Conservation (phyloP, 2,797 vertebrate genomes). For the Semaprochilodus insignis region DNA sequence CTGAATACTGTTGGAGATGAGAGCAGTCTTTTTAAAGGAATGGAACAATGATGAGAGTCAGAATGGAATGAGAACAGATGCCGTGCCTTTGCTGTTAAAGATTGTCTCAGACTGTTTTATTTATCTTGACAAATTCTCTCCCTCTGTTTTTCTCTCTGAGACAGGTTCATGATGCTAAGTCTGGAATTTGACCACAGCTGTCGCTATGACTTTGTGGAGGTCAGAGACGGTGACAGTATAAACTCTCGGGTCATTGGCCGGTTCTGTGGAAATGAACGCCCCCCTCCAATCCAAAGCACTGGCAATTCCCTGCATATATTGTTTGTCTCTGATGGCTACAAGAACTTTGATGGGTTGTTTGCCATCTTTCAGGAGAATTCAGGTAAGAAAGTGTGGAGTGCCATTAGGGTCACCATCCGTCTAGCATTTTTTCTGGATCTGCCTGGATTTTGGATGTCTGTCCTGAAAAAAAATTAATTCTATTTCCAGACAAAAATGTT, state of each 20-base stretch:
- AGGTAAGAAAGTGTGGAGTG: constrained; percentile 76
- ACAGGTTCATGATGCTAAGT: constrained; percentile 95
- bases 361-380: constrained; percentile 93
- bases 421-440: too few relatives aligned
- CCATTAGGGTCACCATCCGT: too few relatives aligned
- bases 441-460: too few relatives aligned
- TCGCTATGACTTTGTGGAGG: constrained; percentile 94
- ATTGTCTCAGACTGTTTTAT: background rate
- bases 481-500: too few relatives aligned
- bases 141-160: constrained; percentile 25
- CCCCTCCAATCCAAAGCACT: constrained; percentile 85
- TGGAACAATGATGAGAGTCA: constrained; percentile 16
- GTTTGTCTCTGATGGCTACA: constrained; percentile 96
- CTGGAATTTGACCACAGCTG: constrained; percentile 87
- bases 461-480: too few relatives aligned
- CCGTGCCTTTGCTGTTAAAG: background rate
- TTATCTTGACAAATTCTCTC: constrained; percentile 7
- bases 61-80: constrained; percentile 19
- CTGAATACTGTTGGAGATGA: background rate
- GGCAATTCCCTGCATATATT: constrained; percentile 90
- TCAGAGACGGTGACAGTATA: constrained; percentile 91
- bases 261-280: constrained; percentile 92
- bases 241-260: constrained; percentile 88
- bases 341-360: constrained; percentile 97
- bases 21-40: constrained; percentile 3